Evolutionary conservation across 1,140 invertebrate genomes (phyloP).

Genomic region (Apis dorsata): DNA sequence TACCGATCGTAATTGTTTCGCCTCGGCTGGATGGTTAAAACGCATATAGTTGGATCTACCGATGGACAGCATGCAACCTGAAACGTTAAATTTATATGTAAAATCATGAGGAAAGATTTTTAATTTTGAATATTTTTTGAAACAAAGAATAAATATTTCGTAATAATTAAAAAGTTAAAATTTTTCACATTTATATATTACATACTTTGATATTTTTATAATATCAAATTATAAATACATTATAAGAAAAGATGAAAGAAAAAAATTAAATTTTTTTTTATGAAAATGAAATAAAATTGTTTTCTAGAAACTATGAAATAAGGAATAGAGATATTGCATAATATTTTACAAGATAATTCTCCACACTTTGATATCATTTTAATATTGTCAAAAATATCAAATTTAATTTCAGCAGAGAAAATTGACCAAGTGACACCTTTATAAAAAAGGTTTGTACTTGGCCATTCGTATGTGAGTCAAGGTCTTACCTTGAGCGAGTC

Average conservation of each 20-base stretch:
- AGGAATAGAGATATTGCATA: too few relatives aligned
- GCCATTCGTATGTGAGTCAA: slow-evolving; percentile 55
- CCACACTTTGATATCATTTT: too few relatives aligned
- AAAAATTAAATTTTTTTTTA: too few relatives aligned
- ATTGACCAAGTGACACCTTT: background rate
- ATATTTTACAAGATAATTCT: too few relatives aligned
- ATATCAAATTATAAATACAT: too few relatives aligned
- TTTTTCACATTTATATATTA: background rate
- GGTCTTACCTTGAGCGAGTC: slow-evolving; percentile 87
- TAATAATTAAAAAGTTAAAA: too few relatives aligned
- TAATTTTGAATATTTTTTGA: background rate
- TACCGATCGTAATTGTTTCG: slow-evolving; percentile 90
- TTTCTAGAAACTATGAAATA: too few relatives aligned
- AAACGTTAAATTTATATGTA: slow-evolving; percentile 59
- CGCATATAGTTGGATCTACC: slow-evolving; percentile 93
- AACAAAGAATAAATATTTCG: too few relatives aligned
- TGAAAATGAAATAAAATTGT: too few relatives aligned
- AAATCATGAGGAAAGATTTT: background rate
- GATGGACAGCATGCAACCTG: slow-evolving; percentile 92
- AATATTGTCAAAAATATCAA: background rate
- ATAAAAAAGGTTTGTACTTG: slow-evolving; percentile 1
- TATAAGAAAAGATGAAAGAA: too few relatives aligned
- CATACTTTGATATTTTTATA: background rate
- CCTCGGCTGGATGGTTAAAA: slow-evolving; percentile 94
- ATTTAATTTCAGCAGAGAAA: background rate